A percentile compares a stretch with the other conserved stretches of the same genome.
These are phyloP conservation scores for Ochotona princeps DNA, from an alignment of 2,113 vertebrate genomes.

Conservation along the genomic window DNA sequence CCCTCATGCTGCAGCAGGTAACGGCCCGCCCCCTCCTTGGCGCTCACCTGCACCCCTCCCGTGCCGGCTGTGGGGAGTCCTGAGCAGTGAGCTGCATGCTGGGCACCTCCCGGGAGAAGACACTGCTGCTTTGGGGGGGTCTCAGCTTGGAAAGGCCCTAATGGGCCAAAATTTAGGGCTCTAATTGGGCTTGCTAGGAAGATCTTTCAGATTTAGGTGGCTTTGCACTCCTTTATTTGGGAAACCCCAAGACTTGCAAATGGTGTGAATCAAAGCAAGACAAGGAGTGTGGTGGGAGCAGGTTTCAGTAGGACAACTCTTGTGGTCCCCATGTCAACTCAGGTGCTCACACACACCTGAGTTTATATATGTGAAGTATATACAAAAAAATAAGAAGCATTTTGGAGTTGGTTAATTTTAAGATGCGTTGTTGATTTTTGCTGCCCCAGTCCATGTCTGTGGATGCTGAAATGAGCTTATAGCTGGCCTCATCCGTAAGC, in stretches of 20 bases:
- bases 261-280: slow-evolving; percentile 45
- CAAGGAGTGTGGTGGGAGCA: neutral
- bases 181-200: slow-evolving; percentile 62
- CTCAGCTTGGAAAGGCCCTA: neutral
- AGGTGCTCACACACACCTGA: neutral
- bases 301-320: slow-evolving; percentile 65
- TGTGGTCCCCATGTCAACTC: slow-evolving; percentile 35
- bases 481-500: neutral
- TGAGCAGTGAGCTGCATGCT: neutral
- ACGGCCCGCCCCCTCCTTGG: slow-evolving; percentile 47
- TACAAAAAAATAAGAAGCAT: neutral
- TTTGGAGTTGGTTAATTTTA: slow-evolving; percentile 16
- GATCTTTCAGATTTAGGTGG: slow-evolving; percentile 59
- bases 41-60: neutral
- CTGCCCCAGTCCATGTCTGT: fast-evolving
- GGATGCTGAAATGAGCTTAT: slow-evolving; percentile 16
- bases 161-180: slow-evolving; percentile 50
- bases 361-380: too few species aligned
- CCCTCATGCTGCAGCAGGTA: slow-evolving; percentile 99
- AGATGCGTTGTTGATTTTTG: neutral
- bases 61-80: neutral
- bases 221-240: slow-evolving; percentile 69
- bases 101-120: neutral
- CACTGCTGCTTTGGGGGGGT: neutral
- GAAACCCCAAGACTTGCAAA: slow-evolving; percentile 64